Evolutionary conservation across 2,797 vertebrate species (phyloP).

Genomic region (Channallabes apus): DNA sequence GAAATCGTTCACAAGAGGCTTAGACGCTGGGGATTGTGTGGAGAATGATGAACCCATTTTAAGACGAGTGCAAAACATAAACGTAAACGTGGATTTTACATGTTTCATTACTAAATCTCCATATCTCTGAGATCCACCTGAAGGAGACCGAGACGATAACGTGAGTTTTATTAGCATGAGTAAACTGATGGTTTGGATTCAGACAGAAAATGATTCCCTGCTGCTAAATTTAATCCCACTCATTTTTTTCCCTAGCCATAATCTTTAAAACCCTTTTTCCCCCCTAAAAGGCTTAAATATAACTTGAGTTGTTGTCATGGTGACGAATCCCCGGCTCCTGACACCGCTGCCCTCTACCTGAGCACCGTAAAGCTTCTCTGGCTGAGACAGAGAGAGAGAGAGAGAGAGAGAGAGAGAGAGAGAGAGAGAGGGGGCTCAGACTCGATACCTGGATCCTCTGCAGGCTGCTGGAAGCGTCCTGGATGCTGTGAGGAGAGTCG

Average conservation of each 20-base stretch:
- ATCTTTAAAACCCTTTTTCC: background rate
- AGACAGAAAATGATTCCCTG: background rate
- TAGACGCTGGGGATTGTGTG: too few species aligned
- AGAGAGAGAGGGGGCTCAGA: background rate
- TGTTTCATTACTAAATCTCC: background rate
- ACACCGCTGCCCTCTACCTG: background rate
- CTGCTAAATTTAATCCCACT: background rate
- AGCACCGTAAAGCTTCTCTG: background rate
- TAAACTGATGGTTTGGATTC: background rate
- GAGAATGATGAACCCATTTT: too few species aligned
- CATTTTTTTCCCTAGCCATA: background rate
- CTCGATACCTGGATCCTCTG: slow-evolving; percentile 90
- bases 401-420: too few species aligned
- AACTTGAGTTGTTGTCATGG: slow-evolving; percentile 4
- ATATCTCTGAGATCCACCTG: background rate
- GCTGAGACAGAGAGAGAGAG: background rate
- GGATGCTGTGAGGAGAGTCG: slow-evolving; percentile 86
- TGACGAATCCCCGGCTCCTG: background rate
- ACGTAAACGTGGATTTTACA: background rate
- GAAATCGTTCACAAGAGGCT: too few species aligned
- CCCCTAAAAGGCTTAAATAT: background rate
- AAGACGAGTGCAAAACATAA: background rate
- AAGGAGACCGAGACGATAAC: background rate
- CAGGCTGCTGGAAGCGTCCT: slow-evolving; percentile 81
- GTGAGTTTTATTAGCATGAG: background rate